Conservation (phyloP, 2,888 invertebrate species). For the Melipona beecheii region DNA sequence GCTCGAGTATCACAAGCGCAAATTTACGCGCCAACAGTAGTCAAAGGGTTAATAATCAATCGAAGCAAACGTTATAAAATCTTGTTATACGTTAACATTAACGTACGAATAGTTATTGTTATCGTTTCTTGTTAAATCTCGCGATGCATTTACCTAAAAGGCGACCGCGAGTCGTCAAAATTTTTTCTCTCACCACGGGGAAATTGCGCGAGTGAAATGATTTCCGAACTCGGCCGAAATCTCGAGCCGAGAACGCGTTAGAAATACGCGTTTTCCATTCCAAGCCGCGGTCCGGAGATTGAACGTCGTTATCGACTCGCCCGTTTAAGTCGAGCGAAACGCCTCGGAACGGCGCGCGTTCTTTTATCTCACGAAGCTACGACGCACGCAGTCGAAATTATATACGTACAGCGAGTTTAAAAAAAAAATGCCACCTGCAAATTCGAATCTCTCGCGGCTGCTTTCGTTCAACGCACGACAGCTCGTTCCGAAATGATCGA, state of each 20-base stretch:
- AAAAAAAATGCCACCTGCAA: neutral
- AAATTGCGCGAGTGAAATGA: constrained; percentile 16
- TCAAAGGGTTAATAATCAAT: no score
- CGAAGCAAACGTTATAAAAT: no score
- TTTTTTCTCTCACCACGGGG: no score
- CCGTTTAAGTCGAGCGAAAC: constrained; percentile 18
- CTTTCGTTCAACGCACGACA: neutral
- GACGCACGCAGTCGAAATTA: no score
- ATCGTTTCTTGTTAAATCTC: no score
- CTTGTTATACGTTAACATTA: no score
- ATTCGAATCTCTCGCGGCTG: neutral
- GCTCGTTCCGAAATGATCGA: neutral
- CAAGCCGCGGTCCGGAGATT: constrained; percentile 28
- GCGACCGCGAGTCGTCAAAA: neutral
- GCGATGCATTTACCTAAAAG: no score
- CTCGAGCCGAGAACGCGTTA: constrained; percentile 8
- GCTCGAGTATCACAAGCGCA: no score
- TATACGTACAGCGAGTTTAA: no score
- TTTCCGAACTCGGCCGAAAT: constrained; percentile 19
- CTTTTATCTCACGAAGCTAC: neutral
- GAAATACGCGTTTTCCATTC: constrained; percentile 24
- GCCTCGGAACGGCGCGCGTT: neutral
- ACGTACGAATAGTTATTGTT: no score
- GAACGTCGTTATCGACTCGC: constrained; percentile 21
- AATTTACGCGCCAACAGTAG: no score